Conservation (phyloP, 2,888 invertebrate species). For the Carterocephalus palaemon region DNA sequence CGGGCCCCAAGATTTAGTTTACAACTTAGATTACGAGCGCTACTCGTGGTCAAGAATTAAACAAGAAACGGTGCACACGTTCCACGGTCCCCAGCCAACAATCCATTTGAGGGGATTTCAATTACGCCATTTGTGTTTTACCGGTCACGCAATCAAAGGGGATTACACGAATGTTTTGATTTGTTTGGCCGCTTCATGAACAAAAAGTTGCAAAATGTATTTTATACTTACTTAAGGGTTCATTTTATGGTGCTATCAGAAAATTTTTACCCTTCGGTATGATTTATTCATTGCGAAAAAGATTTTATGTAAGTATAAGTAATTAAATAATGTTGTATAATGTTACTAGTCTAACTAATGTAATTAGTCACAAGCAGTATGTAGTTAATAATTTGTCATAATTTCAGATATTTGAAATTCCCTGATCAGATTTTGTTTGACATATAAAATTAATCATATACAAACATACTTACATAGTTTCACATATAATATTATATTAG, state of each 20-base stretch:
- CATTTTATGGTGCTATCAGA: neutral
- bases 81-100: slow-evolving; percentile 47
- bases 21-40: slow-evolving; percentile 72
- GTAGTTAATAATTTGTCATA: no score
- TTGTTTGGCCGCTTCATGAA: slow-evolving; percentile 26
- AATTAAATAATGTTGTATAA: no score
- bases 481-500: no score
- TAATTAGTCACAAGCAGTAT: no score
- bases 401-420: no score
- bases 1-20: slow-evolving; percentile 74
- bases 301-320: no score
- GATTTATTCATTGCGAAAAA: no score
- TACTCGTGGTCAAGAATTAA: slow-evolving; percentile 74
- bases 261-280: neutral
- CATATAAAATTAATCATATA: no score
- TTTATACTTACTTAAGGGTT: slow-evolving; percentile 3
- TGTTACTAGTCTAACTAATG: no score
- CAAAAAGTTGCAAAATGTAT: no score
- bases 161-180: slow-evolving; percentile 34
- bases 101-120: slow-evolving; percentile 52
- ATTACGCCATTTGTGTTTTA: slow-evolving; percentile 44
- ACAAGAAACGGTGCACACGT: slow-evolving; percentile 63
- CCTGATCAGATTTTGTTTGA: no score
- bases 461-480: no score
- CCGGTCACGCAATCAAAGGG: slow-evolving; percentile 37